phyloP scores from a whole-genome alignment of 2,797 vertebrate genomes.

The Telmatherina bonti region DNA sequence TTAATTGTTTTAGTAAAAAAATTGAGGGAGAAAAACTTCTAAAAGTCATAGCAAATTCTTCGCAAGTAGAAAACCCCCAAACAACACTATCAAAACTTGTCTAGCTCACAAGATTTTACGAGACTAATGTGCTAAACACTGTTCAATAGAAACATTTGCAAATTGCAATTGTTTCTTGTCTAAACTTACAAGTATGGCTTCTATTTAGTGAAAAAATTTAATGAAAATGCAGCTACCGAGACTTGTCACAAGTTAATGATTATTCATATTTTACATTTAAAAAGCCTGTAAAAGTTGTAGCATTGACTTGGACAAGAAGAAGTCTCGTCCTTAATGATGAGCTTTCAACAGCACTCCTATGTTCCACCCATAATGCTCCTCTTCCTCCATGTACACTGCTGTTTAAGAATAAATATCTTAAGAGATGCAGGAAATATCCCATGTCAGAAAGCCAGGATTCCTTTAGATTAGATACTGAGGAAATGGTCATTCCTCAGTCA shows the following conservation, averaged over 20 bases:
- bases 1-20: too few species aligned
- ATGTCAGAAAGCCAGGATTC: slow-evolving; percentile 68
- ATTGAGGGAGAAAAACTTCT: too few species aligned
- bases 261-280: background rate
- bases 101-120: too few species aligned
- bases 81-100: too few species aligned
- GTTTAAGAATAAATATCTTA: slow-evolving; percentile 60
- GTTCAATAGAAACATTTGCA: too few species aligned
- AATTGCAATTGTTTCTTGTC: too few species aligned
- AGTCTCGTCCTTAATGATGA: background rate
- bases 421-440: slow-evolving; percentile 74
- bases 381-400: slow-evolving; percentile 56
- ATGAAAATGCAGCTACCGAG: too few species aligned
- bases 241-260: background rate
- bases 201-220: too few species aligned
- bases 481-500: slow-evolving; percentile 59
- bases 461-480: slow-evolving; percentile 68
- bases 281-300: background rate
- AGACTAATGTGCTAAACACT: too few species aligned
- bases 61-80: too few species aligned
- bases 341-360: slow-evolving; percentile 26
- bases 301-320: background rate
- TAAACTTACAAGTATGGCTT: too few species aligned
- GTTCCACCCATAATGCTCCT: slow-evolving; percentile 42
- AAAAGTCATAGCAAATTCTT: too few species aligned